Evolutionary conservation across 2,113 vertebrate species (phyloP), one percentile per base, ranked within the genome.

Genomic region (Aythya baeri): DNA sequence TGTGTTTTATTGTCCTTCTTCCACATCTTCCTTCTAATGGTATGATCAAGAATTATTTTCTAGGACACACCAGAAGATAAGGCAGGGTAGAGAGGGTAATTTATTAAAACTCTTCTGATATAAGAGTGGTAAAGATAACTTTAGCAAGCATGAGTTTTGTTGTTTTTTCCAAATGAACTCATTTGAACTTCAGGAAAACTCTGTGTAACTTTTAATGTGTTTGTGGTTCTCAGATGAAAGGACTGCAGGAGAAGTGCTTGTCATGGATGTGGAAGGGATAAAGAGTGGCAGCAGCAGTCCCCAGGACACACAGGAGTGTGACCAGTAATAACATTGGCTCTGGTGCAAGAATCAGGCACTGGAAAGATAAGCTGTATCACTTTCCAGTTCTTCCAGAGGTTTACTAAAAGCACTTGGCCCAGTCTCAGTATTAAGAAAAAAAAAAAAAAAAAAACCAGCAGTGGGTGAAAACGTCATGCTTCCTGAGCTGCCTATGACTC

Each of bases 31-130:
- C 29, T 72, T 55, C 7, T 36, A 32, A 12, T 50, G 55, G 23
- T 36, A 63, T 23, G 59, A 9, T 21, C 54, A 61, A 78, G 7
- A 2, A 86, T 32, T 25, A n/a, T 34, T 66, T 91, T 70, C 29
- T 21, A 77, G 20, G 14, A 46, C 7, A 44, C 6, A 49, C 4
- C 0, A 0, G 32, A 65, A 41, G 26, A 65, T 29, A 10, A 32
- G 4, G 17, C 5, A 26, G 23, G 11, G 2, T 16, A 11, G 62
- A 65, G 36, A 41, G 74, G 8, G 12, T 4, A 7, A 44, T 74
- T 70, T 77, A 7, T 82, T 84, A 43, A 32, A 58, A 26, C 34
- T 59, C n/a, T 72, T 83, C 26, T 18, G 9, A 36, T 44, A 12
- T 27, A 59, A 61, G 13, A 83, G 55, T 4, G 9, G n/a, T 49